phyloP scores from a whole-genome alignment of 2,888 invertebrate species.

The Lepidochrysops patricia region DNA sequence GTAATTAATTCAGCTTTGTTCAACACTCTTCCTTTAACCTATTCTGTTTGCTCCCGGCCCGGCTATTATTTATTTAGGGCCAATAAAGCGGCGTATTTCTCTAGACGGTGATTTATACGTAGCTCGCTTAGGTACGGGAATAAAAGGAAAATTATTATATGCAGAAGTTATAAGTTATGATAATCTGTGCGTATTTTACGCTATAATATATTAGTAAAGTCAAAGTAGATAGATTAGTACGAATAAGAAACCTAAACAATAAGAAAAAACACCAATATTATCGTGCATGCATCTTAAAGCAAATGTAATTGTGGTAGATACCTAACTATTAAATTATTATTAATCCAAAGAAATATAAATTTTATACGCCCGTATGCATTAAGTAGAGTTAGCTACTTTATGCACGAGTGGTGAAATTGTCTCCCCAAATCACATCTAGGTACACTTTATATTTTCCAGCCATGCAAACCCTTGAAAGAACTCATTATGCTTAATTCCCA shows the following conservation, averaged over 20 bases:
- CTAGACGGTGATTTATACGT: constrained; percentile 9
- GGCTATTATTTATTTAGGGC: constrained; percentile 23
- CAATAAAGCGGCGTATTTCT: constrained; percentile 19
- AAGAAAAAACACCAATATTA: background rate
- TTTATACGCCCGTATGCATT: too few species aligned
- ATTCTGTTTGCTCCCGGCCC: constrained; percentile 16
- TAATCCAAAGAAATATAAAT: too few species aligned
- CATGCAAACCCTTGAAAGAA: too few species aligned
- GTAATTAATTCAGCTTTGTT: constrained; percentile 12
- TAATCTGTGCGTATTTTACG: background rate
- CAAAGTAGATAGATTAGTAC: background rate
- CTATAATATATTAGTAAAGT: background rate
- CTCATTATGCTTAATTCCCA: background rate
- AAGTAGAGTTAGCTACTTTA: too few species aligned
- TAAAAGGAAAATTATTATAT: background rate
- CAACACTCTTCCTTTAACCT: constrained; percentile 10
- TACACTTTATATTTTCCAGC: too few species aligned
- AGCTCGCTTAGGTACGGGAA: background rate
- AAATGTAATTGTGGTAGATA: too few species aligned
- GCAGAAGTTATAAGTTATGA: background rate
- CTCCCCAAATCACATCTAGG: too few species aligned
- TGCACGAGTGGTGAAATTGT: too few species aligned
- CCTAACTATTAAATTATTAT: too few species aligned
- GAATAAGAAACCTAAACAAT: background rate
- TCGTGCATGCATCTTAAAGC: too few species aligned